Evolutionary conservation across 2,113 vertebrate genomes (phyloP).

Genomic region (Antechinus flavipes): DNA sequence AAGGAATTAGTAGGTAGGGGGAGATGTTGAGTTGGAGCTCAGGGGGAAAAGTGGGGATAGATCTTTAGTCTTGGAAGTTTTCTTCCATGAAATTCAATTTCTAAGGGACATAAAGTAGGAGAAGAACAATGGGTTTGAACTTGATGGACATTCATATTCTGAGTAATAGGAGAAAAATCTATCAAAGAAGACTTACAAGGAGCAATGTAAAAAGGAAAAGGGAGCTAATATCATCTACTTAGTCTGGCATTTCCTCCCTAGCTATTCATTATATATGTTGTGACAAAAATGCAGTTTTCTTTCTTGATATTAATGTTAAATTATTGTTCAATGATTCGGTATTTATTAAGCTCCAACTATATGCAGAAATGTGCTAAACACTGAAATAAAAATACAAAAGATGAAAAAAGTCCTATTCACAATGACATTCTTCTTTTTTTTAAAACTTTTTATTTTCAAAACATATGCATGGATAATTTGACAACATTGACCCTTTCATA

Average conservation of each 20-base stretch:
- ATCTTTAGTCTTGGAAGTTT: not conserved
- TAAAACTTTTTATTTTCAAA: no score
- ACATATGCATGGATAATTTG: no score
- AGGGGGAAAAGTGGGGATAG: not conserved
- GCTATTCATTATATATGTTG: not conserved
- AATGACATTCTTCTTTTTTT: not conserved
- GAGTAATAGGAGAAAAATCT: not conserved
- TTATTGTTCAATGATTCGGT: not conserved
- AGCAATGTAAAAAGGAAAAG: not conserved
- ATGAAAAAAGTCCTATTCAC: not conserved
- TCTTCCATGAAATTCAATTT: not conserved
- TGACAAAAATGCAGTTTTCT: not conserved
- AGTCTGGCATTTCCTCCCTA: not conserved
- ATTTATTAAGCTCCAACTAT: not conserved
- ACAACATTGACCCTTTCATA: no score
- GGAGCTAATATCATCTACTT: not conserved
- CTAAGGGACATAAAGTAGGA: not conserved
- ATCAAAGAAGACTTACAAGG: not conserved
- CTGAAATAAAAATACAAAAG: not conserved
- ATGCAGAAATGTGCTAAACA: not conserved
- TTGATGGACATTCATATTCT: not conserved
- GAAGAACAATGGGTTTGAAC: not conserved
- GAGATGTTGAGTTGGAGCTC: not conserved
- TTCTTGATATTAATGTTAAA: not conserved
- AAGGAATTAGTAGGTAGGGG: not conserved